Evolutionary conservation across 2,113 vertebrate genomes (phyloP).

Genomic region (Zeus faber): DNA sequence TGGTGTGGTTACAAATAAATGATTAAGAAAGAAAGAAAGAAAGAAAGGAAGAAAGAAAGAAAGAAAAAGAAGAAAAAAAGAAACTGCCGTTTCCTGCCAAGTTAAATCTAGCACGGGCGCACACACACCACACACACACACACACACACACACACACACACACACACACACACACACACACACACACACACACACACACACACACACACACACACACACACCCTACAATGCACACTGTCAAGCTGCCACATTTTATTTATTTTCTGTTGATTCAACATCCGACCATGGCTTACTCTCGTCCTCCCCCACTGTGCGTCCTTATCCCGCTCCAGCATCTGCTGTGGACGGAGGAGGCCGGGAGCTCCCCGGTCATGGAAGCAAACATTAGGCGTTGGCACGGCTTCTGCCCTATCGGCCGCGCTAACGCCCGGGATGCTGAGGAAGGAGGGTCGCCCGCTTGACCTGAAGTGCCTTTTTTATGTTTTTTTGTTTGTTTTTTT

Average conservation of each 20-base stretch:
- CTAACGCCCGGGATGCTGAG: neutral
- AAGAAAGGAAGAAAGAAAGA: neutral
- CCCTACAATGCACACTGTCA: conserved; percentile 39
- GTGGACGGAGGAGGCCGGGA: conserved; percentile 36
- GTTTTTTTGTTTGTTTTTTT: neutral
- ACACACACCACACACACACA: no score
- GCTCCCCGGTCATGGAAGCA: neutral
- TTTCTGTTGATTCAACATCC: conserved; percentile 43
- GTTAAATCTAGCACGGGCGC: conserved; percentile 43
- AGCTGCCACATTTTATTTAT: conserved; percentile 23
- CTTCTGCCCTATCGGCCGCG: neutral
- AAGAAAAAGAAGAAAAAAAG: conserved; percentile 20
- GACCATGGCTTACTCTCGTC: conserved; percentile 52
- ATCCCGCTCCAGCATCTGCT: conserved; percentile 71
- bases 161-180: no score
- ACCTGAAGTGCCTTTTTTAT: neutral
- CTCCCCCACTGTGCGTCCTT: conserved; percentile 63
- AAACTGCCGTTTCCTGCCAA: conserved; percentile 35
- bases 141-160: no score
- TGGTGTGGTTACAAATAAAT: neutral
- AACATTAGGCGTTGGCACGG: neutral
- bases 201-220: no score
- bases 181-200: no score
- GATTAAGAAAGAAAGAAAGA: neutral
- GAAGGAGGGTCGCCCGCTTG: neutral